Conservation (phyloP, 64 coral and sea anemone species). For the Dendrophyllia cribrosa region DNA sequence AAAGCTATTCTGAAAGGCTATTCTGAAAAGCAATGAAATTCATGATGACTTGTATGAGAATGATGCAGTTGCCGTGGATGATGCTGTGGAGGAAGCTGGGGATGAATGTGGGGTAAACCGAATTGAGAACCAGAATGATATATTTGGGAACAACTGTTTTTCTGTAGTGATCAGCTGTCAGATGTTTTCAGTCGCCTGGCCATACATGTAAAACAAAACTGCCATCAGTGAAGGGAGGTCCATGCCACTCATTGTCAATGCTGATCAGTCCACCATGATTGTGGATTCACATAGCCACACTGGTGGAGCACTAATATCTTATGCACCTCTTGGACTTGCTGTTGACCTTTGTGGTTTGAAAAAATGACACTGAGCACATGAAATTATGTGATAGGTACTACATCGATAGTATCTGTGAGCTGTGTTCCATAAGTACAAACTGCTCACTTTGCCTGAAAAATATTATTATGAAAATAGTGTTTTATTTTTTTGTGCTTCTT, state of each 20-base stretch:
- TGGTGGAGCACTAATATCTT: constrained; percentile 10
- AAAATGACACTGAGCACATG: neutral
- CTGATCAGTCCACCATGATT: constrained; percentile 1
- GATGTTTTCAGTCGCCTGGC: neutral
- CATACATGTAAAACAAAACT: constrained; percentile 1
- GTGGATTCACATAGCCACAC: constrained; percentile 45
- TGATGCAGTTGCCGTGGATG: too few relatives aligned
- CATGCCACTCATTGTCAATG: neutral
- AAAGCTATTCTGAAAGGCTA: too few relatives aligned
- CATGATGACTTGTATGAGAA: constrained; percentile 71
- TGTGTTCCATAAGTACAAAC: neutral
- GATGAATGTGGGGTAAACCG: constrained; percentile 20
- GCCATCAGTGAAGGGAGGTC: neutral
- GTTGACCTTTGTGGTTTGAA: constrained; percentile 5
- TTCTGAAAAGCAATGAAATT: constrained; percentile 28
- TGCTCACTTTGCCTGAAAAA: neutral
- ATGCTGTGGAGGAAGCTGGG: constrained; percentile 52
- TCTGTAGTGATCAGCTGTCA: constrained; percentile 1
- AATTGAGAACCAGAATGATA: constrained; percentile 9
- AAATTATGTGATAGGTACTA: constrained; percentile 3
- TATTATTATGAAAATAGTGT: too few relatives aligned
- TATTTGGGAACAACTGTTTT: constrained; percentile 39
- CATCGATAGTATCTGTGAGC: constrained; percentile 7
- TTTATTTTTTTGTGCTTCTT: neutral
- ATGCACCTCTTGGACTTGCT: constrained; percentile 10